These are phyloP conservation scores for Brachionus rotundiformis DNA, from an alignment of 1,140 invertebrate genomes.

Conservation along the genomic window DNA sequence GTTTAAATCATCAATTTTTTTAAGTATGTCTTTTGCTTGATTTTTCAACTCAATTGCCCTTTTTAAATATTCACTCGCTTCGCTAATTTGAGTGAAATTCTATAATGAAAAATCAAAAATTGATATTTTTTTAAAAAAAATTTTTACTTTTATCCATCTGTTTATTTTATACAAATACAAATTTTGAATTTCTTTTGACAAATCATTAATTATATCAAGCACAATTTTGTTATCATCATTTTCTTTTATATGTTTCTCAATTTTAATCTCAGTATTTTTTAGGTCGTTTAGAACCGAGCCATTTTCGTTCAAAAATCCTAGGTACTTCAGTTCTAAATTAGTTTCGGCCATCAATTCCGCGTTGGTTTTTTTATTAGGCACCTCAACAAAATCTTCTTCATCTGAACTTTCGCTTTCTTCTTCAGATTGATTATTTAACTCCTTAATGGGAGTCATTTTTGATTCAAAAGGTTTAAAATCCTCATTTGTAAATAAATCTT, in stretches of 20 bases:
- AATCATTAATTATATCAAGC: conserved; percentile 57
- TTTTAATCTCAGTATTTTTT: conserved; percentile 46
- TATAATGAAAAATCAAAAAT: not conserved
- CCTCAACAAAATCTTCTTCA: conserved; percentile 60
- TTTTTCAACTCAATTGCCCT: conserved; percentile 56
- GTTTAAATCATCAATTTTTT: conserved; percentile 54
- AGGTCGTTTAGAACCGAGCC: not conserved
- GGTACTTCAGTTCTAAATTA: conserved; percentile 1
- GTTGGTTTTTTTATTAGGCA: conserved; percentile 55
- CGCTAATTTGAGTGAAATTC: conserved; percentile 48
- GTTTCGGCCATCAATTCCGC: not conserved
- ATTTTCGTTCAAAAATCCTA: conserved; percentile 4
- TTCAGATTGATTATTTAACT: not conserved
- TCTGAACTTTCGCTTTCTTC: conserved; percentile 42
- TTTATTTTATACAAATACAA: conserved; percentile 54
- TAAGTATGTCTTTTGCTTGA: conserved; percentile 46
- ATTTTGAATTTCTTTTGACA: conserved; percentile 55
- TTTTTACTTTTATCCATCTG: conserved; percentile 54
- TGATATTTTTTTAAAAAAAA: not conserved
- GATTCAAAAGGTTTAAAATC: conserved; percentile 42
- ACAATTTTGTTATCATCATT: conserved; percentile 55
- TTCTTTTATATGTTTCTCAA: conserved; percentile 37
- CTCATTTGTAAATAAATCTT: conserved; percentile 58
- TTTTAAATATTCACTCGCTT: conserved; percentile 54
- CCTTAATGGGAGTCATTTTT: not conserved